Base-by-base conservation (phyloP, 2,113 vertebrate genomes). In the Scatophagus argus region DNA sequence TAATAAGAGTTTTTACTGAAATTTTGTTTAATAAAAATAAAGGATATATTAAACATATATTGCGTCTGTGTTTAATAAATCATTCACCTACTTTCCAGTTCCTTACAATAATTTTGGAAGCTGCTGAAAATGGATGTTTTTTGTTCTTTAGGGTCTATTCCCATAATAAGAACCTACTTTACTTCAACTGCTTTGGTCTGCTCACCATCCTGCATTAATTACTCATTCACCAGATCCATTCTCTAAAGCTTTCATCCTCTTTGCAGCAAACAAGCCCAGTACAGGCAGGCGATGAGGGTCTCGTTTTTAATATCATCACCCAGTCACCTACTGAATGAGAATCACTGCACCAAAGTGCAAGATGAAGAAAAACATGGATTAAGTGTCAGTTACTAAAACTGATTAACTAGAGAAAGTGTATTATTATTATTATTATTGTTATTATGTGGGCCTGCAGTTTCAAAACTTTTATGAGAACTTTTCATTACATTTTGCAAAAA, bases 11-110 rank as follows among this genome's bases (percentile, higher is more conserved):
- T 93, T 93, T 92, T 93, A 92, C 90, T 93, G 88, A 91, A 90
- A 90, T 82, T 90, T 92, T 93, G 89, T 91, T 90, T 90, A 94
- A 90, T 88, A 91, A 93, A 92, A 91, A 92, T 92, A 92, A 93
- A 94, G 83, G 70, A 80, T 92, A 89, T 94, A 93, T 92, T 81
- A 89, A 90, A 90, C 34, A 1, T 81, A 49, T 25, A 0, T 55
- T 27, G 41, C 46, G 55, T 87, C 43, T 2, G 5, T 83, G 52
- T 78, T 84, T 74, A 29, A 13, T 67, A 17, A 38, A 32, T 32
- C 3, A 34, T 38, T 52, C 1, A 21, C 29, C 38, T 6, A 12
- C 29, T 36, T 41, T 34, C 23, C 12, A 70, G 39, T 51, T 0
- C 12, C 11, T 25, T 5, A 25, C 7, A 59, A 19, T 47, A 25